Percentiles rank a stretch among this genome's conserved stretches.
Conservation (phyloP, 1,140 invertebrate species). For the Ceratina japonica region DNA sequence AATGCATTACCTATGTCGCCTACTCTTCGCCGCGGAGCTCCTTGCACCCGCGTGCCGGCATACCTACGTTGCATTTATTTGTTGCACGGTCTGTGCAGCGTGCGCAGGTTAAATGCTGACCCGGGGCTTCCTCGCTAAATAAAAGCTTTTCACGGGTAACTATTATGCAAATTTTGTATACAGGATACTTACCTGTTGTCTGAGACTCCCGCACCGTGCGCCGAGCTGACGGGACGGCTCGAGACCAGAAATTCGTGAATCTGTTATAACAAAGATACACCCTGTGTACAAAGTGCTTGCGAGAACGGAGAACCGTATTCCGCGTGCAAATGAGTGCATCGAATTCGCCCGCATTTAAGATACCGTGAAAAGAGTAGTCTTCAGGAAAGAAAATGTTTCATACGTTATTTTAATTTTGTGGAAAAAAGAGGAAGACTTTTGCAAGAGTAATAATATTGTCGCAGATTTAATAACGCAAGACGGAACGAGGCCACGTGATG, state of each 20-base stretch:
- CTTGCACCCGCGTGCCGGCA: background rate
- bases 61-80: slow-evolving; percentile 27
- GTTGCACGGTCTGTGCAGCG: slow-evolving; percentile 9
- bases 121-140: slow-evolving; percentile 22
- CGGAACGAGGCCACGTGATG: slow-evolving; percentile 13
- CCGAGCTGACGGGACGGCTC: background rate
- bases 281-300: background rate
- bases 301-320: too few relatives aligned
- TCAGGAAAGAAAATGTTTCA: too few relatives aligned
- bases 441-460: background rate
- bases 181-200: slow-evolving; percentile 22
- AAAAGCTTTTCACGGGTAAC: slow-evolving; percentile 27
- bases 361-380: too few relatives aligned
- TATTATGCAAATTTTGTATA: slow-evolving; percentile 45
- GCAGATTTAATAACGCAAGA: background rate
- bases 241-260: background rate
- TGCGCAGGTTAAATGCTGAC: background rate
- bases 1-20: slow-evolving; percentile 26
- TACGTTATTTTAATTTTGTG: too few relatives aligned
- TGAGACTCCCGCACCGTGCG: background rate
- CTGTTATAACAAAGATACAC: background rate
- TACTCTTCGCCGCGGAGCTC: slow-evolving; percentile 6
- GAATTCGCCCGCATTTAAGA: too few relatives aligned
- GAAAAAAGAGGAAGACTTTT: too few relatives aligned
- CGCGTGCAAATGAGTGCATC: too few relatives aligned